Conservation (phyloP, 2,113 vertebrate genomes). For the Lepus europaeus region DNA sequence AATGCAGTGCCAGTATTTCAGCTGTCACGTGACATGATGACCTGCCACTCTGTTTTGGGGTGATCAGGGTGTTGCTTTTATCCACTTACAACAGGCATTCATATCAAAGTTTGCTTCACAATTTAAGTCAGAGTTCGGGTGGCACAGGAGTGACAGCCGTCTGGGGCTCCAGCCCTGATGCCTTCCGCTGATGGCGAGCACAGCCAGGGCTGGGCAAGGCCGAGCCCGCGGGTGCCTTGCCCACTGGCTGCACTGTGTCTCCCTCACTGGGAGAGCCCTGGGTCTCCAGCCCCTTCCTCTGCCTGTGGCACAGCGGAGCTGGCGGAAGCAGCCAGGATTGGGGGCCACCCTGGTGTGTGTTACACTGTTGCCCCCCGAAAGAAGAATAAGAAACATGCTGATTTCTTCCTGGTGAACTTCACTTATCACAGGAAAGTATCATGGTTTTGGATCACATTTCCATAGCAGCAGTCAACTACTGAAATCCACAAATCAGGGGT, state of each 20-base stretch:
- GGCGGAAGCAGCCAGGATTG: conserved; percentile 88
- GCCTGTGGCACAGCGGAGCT: not conserved
- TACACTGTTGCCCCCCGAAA: conserved; percentile 7
- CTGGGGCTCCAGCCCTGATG: not conserved
- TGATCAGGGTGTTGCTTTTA: not conserved
- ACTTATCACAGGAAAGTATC: conserved; percentile 98
- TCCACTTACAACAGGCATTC: not conserved
- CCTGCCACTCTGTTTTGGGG: not conserved
- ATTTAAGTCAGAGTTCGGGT: not conserved
- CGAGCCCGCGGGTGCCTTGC: too few relatives aligned
- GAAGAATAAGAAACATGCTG: conserved; percentile 80
- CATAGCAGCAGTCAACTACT: conserved; percentile 93
- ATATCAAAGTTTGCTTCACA: not conserved
- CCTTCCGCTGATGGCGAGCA: not conserved
- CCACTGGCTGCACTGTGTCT: not conserved
- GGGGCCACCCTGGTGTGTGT: conserved; percentile 72
- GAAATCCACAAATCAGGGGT: conserved; percentile 94
- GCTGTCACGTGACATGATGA: too few relatives aligned
- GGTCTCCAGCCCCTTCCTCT: not conserved
- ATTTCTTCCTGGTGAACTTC: conserved; percentile 93
- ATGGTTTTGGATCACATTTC: conserved; percentile 91
- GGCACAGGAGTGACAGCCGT: not conserved
- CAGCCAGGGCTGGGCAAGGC: too few relatives aligned
- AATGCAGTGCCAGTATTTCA: not conserved
- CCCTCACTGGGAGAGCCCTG: too few relatives aligned